phyloP scores from a whole-genome alignment of 2,797 vertebrate species.

The Ispidina picta region DNA sequence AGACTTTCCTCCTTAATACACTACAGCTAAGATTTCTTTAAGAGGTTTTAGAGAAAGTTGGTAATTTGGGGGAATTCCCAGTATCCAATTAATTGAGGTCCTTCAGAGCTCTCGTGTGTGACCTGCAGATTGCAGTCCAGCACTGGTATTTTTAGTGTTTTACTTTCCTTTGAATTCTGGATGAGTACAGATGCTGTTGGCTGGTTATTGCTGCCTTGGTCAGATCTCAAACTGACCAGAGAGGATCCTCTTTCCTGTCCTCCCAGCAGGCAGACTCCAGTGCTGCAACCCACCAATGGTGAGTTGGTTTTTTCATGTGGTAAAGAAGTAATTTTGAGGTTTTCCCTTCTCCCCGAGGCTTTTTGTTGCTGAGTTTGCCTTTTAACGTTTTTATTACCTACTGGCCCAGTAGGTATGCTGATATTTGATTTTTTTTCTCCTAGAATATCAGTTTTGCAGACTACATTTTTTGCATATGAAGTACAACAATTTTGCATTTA shows the following conservation, averaged over 20 bases:
- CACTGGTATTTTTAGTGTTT: not conserved
- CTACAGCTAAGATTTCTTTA: not conserved
- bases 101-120: not conserved
- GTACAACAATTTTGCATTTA: not conserved
- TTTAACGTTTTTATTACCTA: not conserved
- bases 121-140: not conserved
- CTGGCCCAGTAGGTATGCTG: not conserved
- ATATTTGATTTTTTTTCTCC: not conserved
- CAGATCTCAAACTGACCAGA: accelerated
- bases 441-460: not conserved
- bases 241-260: not conserved
- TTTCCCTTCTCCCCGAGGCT: not conserved
- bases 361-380: not conserved
- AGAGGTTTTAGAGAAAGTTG: not conserved
- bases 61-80: not conserved
- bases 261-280: not conserved
- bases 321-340: not conserved
- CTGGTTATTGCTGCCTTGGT: not conserved
- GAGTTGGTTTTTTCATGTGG: not conserved
- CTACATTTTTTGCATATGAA: not conserved
- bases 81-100: not conserved
- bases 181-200: accelerated
- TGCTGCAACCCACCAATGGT: accelerated
- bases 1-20: not conserved
- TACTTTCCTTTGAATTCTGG: not conserved